A percentile compares a stretch with the other conserved stretches of the same genome.
These are phyloP conservation scores for Drosophila siamana DNA, from an alignment of 2,888 invertebrate genomes.

Conservation along the genomic window DNA sequence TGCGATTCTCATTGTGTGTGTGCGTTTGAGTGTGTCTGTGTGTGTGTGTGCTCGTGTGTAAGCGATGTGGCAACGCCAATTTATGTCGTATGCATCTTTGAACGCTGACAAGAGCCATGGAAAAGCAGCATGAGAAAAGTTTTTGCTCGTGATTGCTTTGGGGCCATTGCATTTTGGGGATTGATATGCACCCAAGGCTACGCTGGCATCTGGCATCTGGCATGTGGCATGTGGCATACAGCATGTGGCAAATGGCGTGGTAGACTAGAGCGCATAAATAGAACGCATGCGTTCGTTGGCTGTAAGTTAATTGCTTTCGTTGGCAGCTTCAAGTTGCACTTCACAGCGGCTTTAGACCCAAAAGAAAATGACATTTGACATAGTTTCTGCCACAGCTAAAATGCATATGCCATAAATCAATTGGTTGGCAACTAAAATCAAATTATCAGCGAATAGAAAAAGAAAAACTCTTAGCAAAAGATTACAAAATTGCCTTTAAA, in stretches of 20 bases:
- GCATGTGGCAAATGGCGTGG: constrained; percentile 10
- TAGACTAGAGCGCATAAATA: constrained; percentile 9
- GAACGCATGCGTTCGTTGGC: constrained; percentile 1
- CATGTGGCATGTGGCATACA: constrained; percentile 4
- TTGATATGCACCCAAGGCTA: constrained; percentile 31
- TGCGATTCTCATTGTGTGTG: constrained; percentile 33
- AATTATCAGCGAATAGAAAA: neutral
- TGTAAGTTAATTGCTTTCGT: constrained; percentile 6
- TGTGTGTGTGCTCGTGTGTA: constrained; percentile 22
- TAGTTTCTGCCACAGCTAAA: neutral
- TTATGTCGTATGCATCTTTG: constrained; percentile 69
- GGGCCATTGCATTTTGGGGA: constrained; percentile 40
- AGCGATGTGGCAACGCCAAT: constrained; percentile 67
- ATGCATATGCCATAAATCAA: neutral
- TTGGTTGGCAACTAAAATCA: neutral
- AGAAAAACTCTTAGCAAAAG: too few species aligned
- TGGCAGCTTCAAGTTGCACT: constrained; percentile 2
- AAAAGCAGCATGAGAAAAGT: constrained; percentile 43
- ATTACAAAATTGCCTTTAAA: too few species aligned
- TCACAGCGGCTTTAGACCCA: neutral
- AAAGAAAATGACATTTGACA: neutral
- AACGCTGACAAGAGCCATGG: constrained; percentile 54
- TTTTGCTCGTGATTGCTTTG: constrained; percentile 51
- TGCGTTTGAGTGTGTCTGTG: neutral
- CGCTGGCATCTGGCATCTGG: neutral